Evolutionary conservation across 2,888 invertebrate species (phyloP), one percentile per base, ranked within the genome.

Genomic region (Leptinotarsa peninsularis): DNA sequence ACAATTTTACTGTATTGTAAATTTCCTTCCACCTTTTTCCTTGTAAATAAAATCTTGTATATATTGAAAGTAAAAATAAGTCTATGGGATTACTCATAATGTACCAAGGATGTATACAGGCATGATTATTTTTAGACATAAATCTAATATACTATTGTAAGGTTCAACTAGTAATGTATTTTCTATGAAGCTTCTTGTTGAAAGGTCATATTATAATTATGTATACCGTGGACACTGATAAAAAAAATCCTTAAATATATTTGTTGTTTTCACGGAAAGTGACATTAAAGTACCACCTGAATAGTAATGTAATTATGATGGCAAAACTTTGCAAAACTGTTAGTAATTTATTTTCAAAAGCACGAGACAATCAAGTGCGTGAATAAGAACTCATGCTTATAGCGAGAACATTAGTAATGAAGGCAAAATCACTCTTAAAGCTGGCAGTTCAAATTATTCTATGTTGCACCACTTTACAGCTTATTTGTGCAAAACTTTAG

Each of bases 281-380:
- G 33, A 68, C 54, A 23, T 52, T n/a, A 27, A 23, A n/a, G 27
- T 52, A 49, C 27, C 50, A 54, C 69, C 69, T 33, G 21, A 54
- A 56, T n/a, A 63, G 63, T 63, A 13, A 63, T 33, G 69, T 69
- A 33, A 56, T 49, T 23, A 67, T 23, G 63, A 43, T n/a, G 50
- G 70, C 60, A 70, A 71, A 63, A 66, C 52, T 60, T 73, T 73
- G 70, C 54, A 50, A 70, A 69, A 69, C 43, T 56, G 77, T 75
- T 73, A 75, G 66, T 80, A 82, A 82, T 82, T 82, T 82, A 74
- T 81, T 82, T 82, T 81, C 79, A 78, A 81, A 78, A 73, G 79
- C 87, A 87, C 87, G 83, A 85, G 88, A 88, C 88, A 88, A 88
- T 88, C 88, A 88, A 86, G 87, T 87, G 88, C 88, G 85, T 85